Conservation (phyloP, 2,888 invertebrate genomes). For the Melanostoma scalare region DNA sequence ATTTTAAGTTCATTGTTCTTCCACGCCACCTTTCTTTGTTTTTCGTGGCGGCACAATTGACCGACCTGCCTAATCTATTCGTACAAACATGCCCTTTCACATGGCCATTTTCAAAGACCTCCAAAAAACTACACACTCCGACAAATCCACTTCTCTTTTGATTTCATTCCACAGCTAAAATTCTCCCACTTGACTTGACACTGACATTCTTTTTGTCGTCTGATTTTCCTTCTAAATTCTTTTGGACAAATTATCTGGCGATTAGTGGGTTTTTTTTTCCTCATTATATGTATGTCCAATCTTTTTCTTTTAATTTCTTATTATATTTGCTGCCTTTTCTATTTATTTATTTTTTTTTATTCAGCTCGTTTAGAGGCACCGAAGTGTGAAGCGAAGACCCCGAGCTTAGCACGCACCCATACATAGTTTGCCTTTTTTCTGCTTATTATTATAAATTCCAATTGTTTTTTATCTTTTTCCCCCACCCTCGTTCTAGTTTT, state of each 20-base stretch:
- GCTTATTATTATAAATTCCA: neutral
- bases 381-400: slow-evolving; percentile 34
- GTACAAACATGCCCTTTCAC: slow-evolving; percentile 23
- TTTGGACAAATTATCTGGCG: slow-evolving; percentile 42
- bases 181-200: slow-evolving; percentile 23
- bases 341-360: neutral
- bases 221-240: slow-evolving; percentile 3
- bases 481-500: slow-evolving; percentile 11
- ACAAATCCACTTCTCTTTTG: slow-evolving; percentile 5
- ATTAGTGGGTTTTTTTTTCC: slow-evolving; percentile 19
- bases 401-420: slow-evolving; percentile 30
- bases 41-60: slow-evolving; percentile 1
- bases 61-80: slow-evolving; percentile 24
- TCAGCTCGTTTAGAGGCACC: slow-evolving; percentile 8
- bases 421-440: slow-evolving; percentile 5
- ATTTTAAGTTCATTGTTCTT: slow-evolving; percentile 32
- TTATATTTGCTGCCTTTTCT: slow-evolving; percentile 30
- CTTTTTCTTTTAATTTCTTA: slow-evolving; percentile 41
- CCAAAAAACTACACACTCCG: slow-evolving; percentile 17
- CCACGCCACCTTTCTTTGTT: slow-evolving; percentile 1
- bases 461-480: slow-evolving; percentile 25
- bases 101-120: slow-evolving; percentile 6
- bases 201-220: slow-evolving; percentile 45
- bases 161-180: neutral
- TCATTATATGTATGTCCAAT: slow-evolving; percentile 2